A percentile compares a stretch with the other conserved stretches of the same genome.
These are phyloP conservation scores for Manis pentadactyla DNA, from an alignment of 2,797 vertebrate species.

Conservation along the genomic window DNA sequence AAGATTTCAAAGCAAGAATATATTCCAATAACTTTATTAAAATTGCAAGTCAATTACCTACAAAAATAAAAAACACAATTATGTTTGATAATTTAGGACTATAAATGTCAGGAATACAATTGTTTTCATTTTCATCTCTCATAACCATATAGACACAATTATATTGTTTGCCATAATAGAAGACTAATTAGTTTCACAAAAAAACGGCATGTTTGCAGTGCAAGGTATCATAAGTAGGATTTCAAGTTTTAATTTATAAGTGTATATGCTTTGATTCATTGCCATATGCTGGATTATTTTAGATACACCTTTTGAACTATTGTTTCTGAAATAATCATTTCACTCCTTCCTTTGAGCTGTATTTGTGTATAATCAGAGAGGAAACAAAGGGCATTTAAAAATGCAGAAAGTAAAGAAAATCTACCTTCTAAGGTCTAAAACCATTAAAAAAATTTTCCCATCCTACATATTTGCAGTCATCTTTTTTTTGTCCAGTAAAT, in stretches of 20 bases:
- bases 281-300: constrained; percentile 19
- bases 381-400: background rate
- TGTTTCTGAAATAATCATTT: constrained; percentile 45
- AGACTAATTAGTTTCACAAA: constrained; percentile 70
- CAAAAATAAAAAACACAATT: constrained; percentile 46
- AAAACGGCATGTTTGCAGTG: background rate
- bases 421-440: background rate
- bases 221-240: constrained; percentile 40
- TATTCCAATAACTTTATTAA: constrained; percentile 50
- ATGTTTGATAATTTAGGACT: constrained; percentile 65
- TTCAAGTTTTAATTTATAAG: constrained; percentile 48
- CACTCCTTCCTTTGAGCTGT: background rate
- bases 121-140: constrained; percentile 72
- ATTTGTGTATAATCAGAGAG: background rate
- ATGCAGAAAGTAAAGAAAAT: background rate
- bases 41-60: constrained; percentile 68
- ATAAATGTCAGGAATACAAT: constrained; percentile 68
- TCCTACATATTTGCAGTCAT: background rate
- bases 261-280: constrained; percentile 8
- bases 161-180: constrained; percentile 53
- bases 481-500: background rate
- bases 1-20: constrained; percentile 8
- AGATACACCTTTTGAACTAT: background rate
- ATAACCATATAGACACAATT: constrained; percentile 66
- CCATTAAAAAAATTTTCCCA: background rate